phyloP scores from a whole-genome alignment of 2,888 invertebrate species.

The Dysmachus trigonus region DNA sequence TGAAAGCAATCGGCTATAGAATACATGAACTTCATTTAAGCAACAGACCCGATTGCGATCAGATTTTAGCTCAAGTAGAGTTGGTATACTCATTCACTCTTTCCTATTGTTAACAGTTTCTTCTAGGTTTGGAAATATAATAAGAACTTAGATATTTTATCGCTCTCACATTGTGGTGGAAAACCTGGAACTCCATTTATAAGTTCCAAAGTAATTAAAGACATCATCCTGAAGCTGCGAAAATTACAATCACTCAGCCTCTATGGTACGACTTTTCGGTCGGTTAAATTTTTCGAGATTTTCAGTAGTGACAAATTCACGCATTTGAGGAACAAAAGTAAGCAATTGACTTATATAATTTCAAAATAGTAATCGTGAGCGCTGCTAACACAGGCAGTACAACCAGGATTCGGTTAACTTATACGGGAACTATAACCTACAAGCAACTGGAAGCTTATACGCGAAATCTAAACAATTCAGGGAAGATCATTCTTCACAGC shows the following conservation, averaged over 20 bases:
- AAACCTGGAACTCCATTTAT: constrained; percentile 34
- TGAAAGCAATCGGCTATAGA: background rate
- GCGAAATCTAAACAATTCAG: constrained; percentile 43
- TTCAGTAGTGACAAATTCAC: constrained; percentile 46
- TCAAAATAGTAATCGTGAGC: constrained; percentile 12
- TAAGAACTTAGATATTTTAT: constrained; percentile 42
- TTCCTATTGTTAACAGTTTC: background rate
- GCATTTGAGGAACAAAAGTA: constrained; percentile 41
- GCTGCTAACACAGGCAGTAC: constrained; percentile 30
- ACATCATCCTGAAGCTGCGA: constrained; percentile 39
- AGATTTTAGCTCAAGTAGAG: constrained; percentile 41
- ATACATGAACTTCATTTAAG: constrained; percentile 28
- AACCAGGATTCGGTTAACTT: constrained; percentile 34
- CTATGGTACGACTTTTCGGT: constrained; percentile 42
- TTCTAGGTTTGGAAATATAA: constrained; percentile 43
- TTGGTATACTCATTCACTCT: background rate
- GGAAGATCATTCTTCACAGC: constrained; percentile 40
- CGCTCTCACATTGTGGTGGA: constrained; percentile 38
- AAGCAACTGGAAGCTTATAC: constrained; percentile 47
- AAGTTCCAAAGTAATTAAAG: constrained; percentile 39
- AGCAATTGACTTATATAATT: background rate
- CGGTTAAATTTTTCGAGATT: constrained; percentile 48
- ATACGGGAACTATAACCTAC: constrained; percentile 44
- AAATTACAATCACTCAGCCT: constrained; percentile 41
- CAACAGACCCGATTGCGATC: constrained; percentile 41